These are phyloP conservation scores for Zaprionus lineosus DNA, from an alignment of 2,888 invertebrate species.

Conservation along the genomic window DNA sequence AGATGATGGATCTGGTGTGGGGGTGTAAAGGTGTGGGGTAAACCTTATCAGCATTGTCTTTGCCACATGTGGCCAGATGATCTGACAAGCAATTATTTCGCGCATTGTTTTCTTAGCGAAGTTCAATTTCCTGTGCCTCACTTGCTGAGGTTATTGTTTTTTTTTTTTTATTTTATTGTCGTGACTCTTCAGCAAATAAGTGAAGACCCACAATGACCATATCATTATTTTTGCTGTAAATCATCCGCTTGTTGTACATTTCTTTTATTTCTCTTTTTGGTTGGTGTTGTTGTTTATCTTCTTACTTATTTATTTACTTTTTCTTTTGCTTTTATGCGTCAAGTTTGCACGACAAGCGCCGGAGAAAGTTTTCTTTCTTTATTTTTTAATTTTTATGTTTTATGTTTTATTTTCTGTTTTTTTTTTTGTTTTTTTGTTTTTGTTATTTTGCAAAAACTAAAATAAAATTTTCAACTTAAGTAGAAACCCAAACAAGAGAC, in stretches of 20 bases:
- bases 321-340: conserved; percentile 56
- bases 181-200: conserved; percentile 60
- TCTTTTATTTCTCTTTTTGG: conserved; percentile 23
- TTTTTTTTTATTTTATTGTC: neutral
- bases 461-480: conserved; percentile 58
- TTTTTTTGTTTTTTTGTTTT: conserved; percentile 48
- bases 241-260: conserved; percentile 73
- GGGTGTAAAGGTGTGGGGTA: conserved; percentile 5
- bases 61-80: neutral
- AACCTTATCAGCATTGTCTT: conserved; percentile 17
- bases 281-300: conserved; percentile 2
- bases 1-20: too few relatives aligned
- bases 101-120: conserved; percentile 33
- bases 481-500: conserved; percentile 54
- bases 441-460: conserved; percentile 46
- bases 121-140: conserved; percentile 61
- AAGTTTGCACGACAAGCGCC: conserved; percentile 68
- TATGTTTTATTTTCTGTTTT: conserved; percentile 42
- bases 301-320: conserved; percentile 27
- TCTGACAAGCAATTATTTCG: conserved; percentile 9
- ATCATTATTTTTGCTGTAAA: conserved; percentile 65
- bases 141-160: too few relatives aligned
- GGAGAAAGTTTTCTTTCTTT: conserved; percentile 69
- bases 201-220: conserved; percentile 56
- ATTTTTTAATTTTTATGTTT: conserved; percentile 27